Conservation (phyloP, 2,888 invertebrate genomes). For the Nomada hirtipes region DNA sequence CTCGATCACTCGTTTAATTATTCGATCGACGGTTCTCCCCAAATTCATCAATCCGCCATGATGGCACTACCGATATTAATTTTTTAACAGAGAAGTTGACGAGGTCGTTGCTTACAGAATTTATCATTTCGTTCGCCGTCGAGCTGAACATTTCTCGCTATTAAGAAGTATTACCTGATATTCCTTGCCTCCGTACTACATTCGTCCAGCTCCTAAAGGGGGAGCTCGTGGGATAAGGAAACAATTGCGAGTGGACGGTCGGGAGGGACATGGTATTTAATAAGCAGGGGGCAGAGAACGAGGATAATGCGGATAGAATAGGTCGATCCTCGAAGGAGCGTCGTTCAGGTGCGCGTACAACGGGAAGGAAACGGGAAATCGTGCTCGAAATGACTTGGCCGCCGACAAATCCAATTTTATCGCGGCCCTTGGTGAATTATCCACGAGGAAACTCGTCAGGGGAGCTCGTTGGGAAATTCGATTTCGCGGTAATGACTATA, state of each 20-base stretch:
- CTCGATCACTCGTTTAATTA: background rate
- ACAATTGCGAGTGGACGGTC: background rate
- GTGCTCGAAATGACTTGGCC: conserved; percentile 57
- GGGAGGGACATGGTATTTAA: background rate
- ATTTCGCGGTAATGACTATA: conserved; percentile 61
- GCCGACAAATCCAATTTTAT: conserved; percentile 66
- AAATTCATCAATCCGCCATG: too few species aligned
- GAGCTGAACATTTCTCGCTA: too few species aligned
- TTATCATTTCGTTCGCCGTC: too few species aligned
- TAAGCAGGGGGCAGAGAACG: background rate
- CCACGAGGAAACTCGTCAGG: conserved; percentile 63
- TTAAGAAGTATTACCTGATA: too few species aligned
- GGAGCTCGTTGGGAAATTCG: conserved; percentile 62
- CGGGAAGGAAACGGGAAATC: conserved; percentile 61
- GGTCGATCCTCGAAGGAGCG: conserved; percentile 41
- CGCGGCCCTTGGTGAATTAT: conserved; percentile 64
- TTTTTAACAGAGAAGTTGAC: too few species aligned
- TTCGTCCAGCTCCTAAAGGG: background rate
- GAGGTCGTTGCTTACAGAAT: too few species aligned
- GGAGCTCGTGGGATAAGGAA: background rate
- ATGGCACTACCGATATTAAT: too few species aligned
- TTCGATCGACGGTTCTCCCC: too few species aligned
- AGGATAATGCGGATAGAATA: conserved; percentile 11
- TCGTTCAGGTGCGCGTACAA: conserved; percentile 22
- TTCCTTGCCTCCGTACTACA: too few species aligned